Base-by-base conservation (phyloP, 2,888 invertebrate species). In the Periphyllus acericola region DNA sequence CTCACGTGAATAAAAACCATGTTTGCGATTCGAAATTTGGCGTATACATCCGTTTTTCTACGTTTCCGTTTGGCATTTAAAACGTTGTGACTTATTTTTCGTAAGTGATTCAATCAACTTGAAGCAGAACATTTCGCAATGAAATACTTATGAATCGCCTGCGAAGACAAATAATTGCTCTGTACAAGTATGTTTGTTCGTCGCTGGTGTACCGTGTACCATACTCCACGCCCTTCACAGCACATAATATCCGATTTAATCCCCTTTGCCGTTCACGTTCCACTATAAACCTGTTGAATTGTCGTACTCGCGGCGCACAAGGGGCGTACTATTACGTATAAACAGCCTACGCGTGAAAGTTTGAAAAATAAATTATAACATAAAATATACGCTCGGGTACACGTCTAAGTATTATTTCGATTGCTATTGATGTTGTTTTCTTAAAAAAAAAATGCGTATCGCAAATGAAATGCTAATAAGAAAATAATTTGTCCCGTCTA, bases 221-320 rank as follows among this genome's bases (percentile, higher is more conserved):
- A 3, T 29, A 25, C 6, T 60, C 21, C 25, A 55, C 34, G 6
- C 55, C 14, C 55, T 55, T 55, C 34, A 34, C 17, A 6, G 52
- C 25, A 25, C 19, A 25, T 60, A 60, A 25, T 60, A 60, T 25
- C 3, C n/a, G n/a, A 66, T 80, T 68, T 40, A 80, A 80, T 66
- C 80, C 66, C 40, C 60, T 17, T 80, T 36, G n/a, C n/a, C n/a
- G 66, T n/a, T 66, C 8, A 66, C 60, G 19, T n/a, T 36, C 36
- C 36, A 52, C 29, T 36, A 80, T 9, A 29, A 66, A 29, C 66
- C 40, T 80, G 80, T 80, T 80, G 29, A 80, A 66, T 66, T 80
- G 6, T 80, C 6, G 4, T 14, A 55, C 14, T 78, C 21, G 11
- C 6, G 21, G 9, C 4, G 78, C 29, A 14, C 9, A 21, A 6